A percentile compares a stretch with the other conserved stretches of the same genome.
Conservation (phyloP, 2,888 invertebrate genomes). For the Eudasyphora cyanicolor region DNA sequence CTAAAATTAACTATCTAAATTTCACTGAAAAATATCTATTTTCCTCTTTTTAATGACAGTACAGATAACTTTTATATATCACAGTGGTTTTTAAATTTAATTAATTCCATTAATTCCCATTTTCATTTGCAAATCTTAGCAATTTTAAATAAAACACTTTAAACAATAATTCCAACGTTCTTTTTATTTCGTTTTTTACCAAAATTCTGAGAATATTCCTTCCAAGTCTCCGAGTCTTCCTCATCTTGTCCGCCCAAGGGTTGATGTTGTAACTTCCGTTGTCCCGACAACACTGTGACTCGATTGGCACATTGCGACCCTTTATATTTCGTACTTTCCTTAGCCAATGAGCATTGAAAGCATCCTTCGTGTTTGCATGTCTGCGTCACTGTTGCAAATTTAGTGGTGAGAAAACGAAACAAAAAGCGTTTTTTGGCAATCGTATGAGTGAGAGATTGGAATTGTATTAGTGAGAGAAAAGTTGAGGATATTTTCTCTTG, state of each 20-base stretch:
- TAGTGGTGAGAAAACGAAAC: neutral
- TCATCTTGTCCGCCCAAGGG: neutral
- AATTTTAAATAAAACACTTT: constrained; percentile 33
- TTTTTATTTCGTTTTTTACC: neutral
- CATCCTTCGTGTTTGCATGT: neutral
- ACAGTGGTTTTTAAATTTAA: too few relatives aligned
- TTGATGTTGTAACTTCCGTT: constrained; percentile 44
- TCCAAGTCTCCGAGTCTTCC: too few relatives aligned
- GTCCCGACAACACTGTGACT: constrained; percentile 32
- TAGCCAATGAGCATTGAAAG: constrained; percentile 55
- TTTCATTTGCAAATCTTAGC: too few relatives aligned
- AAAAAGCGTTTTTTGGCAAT: constrained; percentile 9
- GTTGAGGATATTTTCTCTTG: neutral
- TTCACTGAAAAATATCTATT: too few relatives aligned
- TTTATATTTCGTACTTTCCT: constrained; percentile 32
- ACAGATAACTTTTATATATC: too few relatives aligned
- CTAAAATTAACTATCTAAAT: too few relatives aligned
- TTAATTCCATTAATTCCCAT: too few relatives aligned
- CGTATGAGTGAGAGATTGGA: neutral
- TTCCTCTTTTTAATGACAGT: too few relatives aligned
- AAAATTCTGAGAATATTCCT: neutral
- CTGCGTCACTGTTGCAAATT: neutral
- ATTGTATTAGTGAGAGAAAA: neutral
- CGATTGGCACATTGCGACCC: constrained; percentile 47
- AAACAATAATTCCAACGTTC: neutral